These are phyloP conservation scores for Stichodactyla helianthus DNA, from an alignment of 64 coral and sea anemone species.

Conservation along the genomic window DNA sequence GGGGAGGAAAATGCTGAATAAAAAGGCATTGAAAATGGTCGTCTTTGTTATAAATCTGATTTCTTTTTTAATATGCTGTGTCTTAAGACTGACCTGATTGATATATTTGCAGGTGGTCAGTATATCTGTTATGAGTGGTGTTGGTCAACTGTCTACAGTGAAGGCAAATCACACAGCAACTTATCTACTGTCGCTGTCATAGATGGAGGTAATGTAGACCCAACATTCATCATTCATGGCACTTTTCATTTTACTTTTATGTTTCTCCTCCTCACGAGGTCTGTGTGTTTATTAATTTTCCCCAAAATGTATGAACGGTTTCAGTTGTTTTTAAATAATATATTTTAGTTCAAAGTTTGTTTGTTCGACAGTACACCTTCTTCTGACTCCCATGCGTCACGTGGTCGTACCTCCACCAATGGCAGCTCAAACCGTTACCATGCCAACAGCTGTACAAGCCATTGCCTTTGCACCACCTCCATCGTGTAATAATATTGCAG, in stretches of 20 bases:
- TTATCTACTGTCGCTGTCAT: conserved; percentile 82
- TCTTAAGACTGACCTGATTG: neutral
- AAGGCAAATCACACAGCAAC: conserved; percentile 56
- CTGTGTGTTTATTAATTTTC: too few relatives aligned
- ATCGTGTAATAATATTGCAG: conserved; percentile 47
- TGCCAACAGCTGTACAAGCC: conserved; percentile 36
- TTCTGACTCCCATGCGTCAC: conserved; percentile 77
- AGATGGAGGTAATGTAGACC: conserved; percentile 68
- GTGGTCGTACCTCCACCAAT: conserved; percentile 91
- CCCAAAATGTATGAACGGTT: too few relatives aligned
- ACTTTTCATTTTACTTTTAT: too few relatives aligned
- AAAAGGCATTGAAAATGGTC: too few relatives aligned
- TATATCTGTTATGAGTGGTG: conserved; percentile 84
- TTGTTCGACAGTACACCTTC: conserved; percentile 42
- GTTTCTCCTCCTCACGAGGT: too few relatives aligned
- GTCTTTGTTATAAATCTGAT: too few relatives aligned
- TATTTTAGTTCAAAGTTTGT: neutral
- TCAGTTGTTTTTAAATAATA: too few relatives aligned
- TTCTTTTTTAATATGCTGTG: too few relatives aligned
- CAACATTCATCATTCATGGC: neutral
- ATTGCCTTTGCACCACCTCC: conserved; percentile 72
- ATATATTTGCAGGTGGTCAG: conserved; percentile 43
- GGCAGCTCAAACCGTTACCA: conserved; percentile 52
- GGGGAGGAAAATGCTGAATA: too few relatives aligned
- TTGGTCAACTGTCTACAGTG: conserved; percentile 81